phyloP scores from a whole-genome alignment of 1,140 invertebrate species.

The Rhyzopertha dominica region DNA sequence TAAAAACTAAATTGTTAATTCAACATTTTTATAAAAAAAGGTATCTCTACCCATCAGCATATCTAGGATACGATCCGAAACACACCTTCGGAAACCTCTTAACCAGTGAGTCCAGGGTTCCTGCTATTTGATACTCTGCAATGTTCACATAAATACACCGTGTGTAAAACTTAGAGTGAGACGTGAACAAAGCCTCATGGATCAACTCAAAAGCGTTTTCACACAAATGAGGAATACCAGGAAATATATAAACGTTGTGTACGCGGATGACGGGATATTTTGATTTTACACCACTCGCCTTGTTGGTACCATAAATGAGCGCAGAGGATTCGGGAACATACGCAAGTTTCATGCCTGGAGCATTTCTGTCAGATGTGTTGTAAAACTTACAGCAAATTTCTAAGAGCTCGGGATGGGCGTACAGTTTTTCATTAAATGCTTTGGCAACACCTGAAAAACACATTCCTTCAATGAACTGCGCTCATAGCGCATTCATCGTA shows the following conservation, averaged over 20 bases:
- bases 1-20: conserved; percentile 27
- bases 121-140: conserved; percentile 47
- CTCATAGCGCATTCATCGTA: conserved; percentile 2
- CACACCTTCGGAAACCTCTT: conserved; percentile 48
- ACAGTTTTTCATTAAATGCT: conserved; percentile 61
- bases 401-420: conserved; percentile 56
- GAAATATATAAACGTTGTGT: conserved; percentile 72
- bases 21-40: conserved; percentile 12
- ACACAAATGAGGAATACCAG: conserved; percentile 68
- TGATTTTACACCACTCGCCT: conserved; percentile 27
- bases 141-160: conserved; percentile 47
- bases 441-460: conserved; percentile 54
- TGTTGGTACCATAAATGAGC: conserved; percentile 47
- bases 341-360: conserved; percentile 51
- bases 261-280: conserved; percentile 64
- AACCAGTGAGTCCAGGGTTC: conserved; percentile 44
- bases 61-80: conserved; percentile 52
- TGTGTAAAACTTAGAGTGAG: conserved; percentile 43
- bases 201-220: conserved; percentile 52
- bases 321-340: conserved; percentile 48
- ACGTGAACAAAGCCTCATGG: conserved; percentile 44
- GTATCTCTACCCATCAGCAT: conserved; percentile 43
- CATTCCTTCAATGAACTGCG: neutral
- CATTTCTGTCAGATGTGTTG: conserved; percentile 35
- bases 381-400: conserved; percentile 53